phyloP scores from a whole-genome alignment of 1,140 invertebrate species.

The Bactericera cockerelli region DNA sequence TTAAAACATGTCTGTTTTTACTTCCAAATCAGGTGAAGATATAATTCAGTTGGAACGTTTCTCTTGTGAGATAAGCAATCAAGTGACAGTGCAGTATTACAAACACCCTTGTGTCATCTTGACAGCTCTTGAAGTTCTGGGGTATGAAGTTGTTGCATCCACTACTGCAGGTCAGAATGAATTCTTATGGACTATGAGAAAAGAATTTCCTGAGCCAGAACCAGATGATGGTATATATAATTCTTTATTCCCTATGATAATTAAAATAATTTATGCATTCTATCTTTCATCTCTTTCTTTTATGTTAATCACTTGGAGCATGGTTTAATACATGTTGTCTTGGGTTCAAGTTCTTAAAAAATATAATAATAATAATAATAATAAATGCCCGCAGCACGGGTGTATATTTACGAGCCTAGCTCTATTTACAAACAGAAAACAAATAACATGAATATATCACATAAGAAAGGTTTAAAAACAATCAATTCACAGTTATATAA shows the following conservation, averaged over 20 bases:
- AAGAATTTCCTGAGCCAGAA: constrained; percentile 68
- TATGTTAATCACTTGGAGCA: too few species aligned
- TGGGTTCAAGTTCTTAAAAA: too few species aligned
- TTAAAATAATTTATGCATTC: too few species aligned
- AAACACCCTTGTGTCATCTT: constrained; percentile 73
- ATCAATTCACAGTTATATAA: too few species aligned
- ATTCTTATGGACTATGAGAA: constrained; percentile 83
- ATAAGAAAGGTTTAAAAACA: too few species aligned
- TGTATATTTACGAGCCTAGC: too few species aligned
- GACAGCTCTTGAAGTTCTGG: constrained; percentile 66
- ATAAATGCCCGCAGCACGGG: too few species aligned
- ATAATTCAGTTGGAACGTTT: constrained; percentile 63
- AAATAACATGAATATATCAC: too few species aligned
- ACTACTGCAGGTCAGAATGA: constrained; percentile 69
- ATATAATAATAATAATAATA: too few species aligned
- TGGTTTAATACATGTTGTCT: too few species aligned
- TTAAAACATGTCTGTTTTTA: constrained; percentile 1
- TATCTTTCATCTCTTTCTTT: too few species aligned
- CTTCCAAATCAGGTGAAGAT: constrained; percentile 44
- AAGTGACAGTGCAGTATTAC: constrained; percentile 63
- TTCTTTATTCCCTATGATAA: background rate
- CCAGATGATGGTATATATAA: constrained; percentile 21
- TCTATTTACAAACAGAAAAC: too few species aligned
- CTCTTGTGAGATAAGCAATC: constrained; percentile 61
- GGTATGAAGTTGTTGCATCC: constrained; percentile 70